Conservation (phyloP, 1,140 invertebrate genomes). For the Drosophila seguyi region DNA sequence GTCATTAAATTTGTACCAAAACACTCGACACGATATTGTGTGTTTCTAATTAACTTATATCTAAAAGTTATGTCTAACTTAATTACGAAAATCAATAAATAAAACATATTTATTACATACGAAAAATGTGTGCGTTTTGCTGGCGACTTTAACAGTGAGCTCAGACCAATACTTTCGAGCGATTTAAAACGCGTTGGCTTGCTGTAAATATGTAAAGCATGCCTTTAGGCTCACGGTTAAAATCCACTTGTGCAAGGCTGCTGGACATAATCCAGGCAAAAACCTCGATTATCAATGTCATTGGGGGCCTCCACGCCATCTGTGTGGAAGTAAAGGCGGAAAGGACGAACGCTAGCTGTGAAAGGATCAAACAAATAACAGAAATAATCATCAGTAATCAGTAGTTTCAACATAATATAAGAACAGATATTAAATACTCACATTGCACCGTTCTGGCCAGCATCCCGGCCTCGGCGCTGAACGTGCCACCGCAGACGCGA, state of each 20-base stretch:
- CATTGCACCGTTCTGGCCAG: conserved; percentile 86
- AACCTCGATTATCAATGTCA: conserved; percentile 91
- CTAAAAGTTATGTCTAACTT: conserved; percentile 64
- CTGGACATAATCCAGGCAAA: conserved; percentile 93
- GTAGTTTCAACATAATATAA: no score
- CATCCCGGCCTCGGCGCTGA: conserved; percentile 85
- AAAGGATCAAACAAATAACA: conserved; percentile 43
- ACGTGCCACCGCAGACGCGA: conserved; percentile 86
- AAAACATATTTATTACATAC: conserved; percentile 75
- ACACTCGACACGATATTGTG: conserved; percentile 37
- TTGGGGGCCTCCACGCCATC: conserved; percentile 90
- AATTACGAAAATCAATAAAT: conserved; percentile 75
- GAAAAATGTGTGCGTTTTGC: conserved; percentile 14
- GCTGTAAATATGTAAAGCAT: conserved; percentile 10
- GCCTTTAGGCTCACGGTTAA: conserved; percentile 31
- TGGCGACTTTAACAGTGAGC: conserved; percentile 8
- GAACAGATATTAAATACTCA: no score
- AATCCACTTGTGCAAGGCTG: conserved; percentile 91
- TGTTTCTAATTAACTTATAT: conserved; percentile 66
- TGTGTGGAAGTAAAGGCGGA: conserved; percentile 91
- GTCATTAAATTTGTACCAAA: conserved; percentile 65
- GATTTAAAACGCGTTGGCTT: conserved; percentile 8
- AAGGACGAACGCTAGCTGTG: conserved; percentile 91
- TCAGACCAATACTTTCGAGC: background rate
- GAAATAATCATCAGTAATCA: background rate